Percentiles rank a stretch among this genome's conserved stretches.
Evolutionary conservation across 2,888 invertebrate genomes (phyloP).

Genomic region (Cinara cedri): DNA sequence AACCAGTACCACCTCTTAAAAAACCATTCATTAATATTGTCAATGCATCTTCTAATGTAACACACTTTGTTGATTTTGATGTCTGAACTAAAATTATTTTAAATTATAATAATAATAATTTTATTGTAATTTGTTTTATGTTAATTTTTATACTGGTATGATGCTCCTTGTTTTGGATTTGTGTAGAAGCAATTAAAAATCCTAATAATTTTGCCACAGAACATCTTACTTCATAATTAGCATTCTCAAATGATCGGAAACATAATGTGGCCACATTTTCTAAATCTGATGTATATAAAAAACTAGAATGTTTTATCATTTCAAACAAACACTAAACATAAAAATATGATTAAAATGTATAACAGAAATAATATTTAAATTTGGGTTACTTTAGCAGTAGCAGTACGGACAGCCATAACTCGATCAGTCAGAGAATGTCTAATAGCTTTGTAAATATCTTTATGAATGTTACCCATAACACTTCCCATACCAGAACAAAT

Average conservation of each 20-base stretch:
- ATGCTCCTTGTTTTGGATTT: conserved; percentile 70
- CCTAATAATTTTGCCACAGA: conserved; percentile 92
- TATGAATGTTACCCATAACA: conserved; percentile 83
- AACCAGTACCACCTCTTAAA: conserved; percentile 89
- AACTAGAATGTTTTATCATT: conserved; percentile 85
- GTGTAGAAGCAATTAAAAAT: conserved; percentile 83
- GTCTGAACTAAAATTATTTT: conserved; percentile 62
- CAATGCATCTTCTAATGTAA: conserved; percentile 88
- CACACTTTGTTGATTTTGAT: conserved; percentile 70
- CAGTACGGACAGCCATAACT: conserved; percentile 89
- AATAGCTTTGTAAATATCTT: conserved; percentile 90
- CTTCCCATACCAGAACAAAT: conserved; percentile 93
- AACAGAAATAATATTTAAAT: not conserved
- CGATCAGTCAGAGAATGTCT: conserved; percentile 88
- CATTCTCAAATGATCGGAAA: conserved; percentile 88
- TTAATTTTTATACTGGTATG: conserved; percentile 39
- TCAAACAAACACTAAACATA: conserved; percentile 78
- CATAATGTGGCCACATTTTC: conserved; percentile 91
- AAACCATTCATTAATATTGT: conserved; percentile 92
- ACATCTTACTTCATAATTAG: conserved; percentile 89
- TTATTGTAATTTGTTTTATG: not conserved
- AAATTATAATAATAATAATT: not conserved
- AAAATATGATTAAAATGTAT: conserved; percentile 43
- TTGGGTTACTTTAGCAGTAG: conserved; percentile 76
- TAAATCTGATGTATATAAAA: conserved; percentile 85